Evolutionary conservation across 1,140 invertebrate genomes (phyloP).

Genomic region (Pseudobourletiella spinata): DNA sequence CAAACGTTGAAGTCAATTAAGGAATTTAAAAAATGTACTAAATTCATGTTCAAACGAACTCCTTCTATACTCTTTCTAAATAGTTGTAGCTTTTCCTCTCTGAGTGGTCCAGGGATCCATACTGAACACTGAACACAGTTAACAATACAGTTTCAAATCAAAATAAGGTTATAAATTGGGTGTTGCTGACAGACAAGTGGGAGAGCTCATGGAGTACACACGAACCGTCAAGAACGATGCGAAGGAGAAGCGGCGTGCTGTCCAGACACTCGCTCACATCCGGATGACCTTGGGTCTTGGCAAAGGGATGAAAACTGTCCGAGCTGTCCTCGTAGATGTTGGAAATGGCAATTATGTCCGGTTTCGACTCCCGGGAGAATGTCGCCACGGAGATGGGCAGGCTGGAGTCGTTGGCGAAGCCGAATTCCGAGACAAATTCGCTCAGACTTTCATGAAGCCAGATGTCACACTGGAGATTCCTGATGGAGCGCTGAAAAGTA

Average conservation of each 20-base stretch:
- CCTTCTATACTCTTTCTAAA: no score
- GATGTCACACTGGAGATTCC: slow-evolving; percentile 33
- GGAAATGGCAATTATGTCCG: slow-evolving; percentile 30
- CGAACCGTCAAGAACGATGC: slow-evolving; percentile 33
- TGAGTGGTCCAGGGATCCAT: not conserved
- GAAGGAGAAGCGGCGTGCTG: slow-evolving; percentile 29
- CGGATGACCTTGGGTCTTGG: slow-evolving; percentile 30
- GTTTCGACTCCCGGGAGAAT: slow-evolving; percentile 19
- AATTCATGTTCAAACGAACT: no score
- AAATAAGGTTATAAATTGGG: no score
- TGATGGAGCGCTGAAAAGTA: slow-evolving; percentile 21
- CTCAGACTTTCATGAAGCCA: slow-evolving; percentile 34
- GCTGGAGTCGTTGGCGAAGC: slow-evolving; percentile 33
- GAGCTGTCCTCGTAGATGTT: slow-evolving; percentile 34
- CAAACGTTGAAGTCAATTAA: no score
- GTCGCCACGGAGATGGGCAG: slow-evolving; percentile 34
- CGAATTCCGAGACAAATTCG: slow-evolving; percentile 35
- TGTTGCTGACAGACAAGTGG: no score
- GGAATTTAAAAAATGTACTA: no score
- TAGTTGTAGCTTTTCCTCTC: no score
- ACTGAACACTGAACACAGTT: not conserved
- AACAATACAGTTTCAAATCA: not conserved
- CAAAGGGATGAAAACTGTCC: slow-evolving; percentile 26
- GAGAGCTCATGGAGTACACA: not conserved
- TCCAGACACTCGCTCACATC: slow-evolving; percentile 35